Conservation (phyloP, 1,140 invertebrate species). For the Drosophila eugracilis region DNA sequence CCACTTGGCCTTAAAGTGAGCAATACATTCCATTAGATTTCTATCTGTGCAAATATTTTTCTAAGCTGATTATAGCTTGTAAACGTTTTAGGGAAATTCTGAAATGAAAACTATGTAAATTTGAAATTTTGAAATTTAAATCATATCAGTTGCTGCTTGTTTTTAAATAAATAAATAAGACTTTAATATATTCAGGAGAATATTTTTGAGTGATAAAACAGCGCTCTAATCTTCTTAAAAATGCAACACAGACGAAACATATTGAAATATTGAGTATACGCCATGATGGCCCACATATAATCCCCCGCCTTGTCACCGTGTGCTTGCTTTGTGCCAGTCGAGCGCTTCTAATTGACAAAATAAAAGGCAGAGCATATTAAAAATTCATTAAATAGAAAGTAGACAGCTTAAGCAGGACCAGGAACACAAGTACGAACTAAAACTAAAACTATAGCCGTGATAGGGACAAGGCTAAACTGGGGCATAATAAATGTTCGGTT, state of each 20-base stretch:
- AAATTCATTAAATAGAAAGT: constrained; percentile 78
- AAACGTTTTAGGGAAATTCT: constrained; percentile 18
- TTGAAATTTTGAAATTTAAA: too few relatives aligned
- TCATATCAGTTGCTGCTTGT: too few relatives aligned
- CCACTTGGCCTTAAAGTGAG: constrained; percentile 42
- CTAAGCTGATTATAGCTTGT: constrained; percentile 46
- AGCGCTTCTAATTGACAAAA: constrained; percentile 61
- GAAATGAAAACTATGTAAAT: background rate
- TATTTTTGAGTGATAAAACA: background rate
- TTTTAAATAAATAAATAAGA: background rate
- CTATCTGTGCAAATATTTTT: constrained; percentile 44
- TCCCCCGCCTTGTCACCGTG: constrained; percentile 20
- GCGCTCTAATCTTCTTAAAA: constrained; percentile 50
- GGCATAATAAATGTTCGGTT: constrained; percentile 62
- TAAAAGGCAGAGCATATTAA: constrained; percentile 62
- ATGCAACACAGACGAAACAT: constrained; percentile 6
- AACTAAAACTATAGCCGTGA: constrained; percentile 26
- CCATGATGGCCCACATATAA: constrained; percentile 41
- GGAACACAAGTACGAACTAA: constrained; percentile 12
- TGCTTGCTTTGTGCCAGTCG: constrained; percentile 40
- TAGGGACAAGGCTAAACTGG: constrained; percentile 43
- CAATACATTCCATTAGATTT: constrained; percentile 25
- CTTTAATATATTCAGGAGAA: background rate
- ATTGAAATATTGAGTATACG: constrained; percentile 54
- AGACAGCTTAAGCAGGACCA: constrained; percentile 29